phyloP scores from a whole-genome alignment of 2,888 invertebrate genomes.

The Drosophila nr. perissopoda region DNA sequence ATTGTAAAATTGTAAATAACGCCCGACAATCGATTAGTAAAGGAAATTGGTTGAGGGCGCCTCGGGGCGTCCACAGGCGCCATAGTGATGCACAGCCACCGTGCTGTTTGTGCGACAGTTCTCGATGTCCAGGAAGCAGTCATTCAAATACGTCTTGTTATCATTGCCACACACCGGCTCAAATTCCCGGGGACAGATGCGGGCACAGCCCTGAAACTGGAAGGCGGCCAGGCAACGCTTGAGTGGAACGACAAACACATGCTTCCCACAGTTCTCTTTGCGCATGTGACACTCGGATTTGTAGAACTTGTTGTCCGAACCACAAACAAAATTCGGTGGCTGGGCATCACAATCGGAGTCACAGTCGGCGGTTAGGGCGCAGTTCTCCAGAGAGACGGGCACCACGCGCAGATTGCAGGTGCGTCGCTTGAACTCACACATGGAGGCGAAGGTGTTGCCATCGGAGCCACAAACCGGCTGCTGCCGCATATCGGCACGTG shows the following conservation, averaged over 20 bases:
- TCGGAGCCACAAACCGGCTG: conserved; percentile 95
- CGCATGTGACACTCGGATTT: conserved; percentile 96
- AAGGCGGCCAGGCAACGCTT: conserved; percentile 94
- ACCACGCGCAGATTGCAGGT: conserved; percentile 96
- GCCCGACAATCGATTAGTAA: conserved; percentile 86
- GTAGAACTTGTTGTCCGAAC: conserved; percentile 95
- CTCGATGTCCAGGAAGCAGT: conserved; percentile 95
- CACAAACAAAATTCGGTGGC: conserved; percentile 92
- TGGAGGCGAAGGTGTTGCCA: conserved; percentile 94
- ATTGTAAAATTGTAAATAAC: conserved; percentile 55
- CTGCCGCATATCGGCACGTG: conserved; percentile 87
- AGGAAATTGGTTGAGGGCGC: conserved; percentile 95
- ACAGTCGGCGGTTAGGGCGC: conserved; percentile 94
- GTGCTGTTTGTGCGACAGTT: conserved; percentile 92
- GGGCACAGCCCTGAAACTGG: conserved; percentile 93
- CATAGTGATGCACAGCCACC: conserved; percentile 92
- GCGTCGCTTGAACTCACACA: conserved; percentile 92
- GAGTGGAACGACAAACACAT: conserved; percentile 95
- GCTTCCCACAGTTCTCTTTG: conserved; percentile 95
- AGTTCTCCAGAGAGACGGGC: conserved; percentile 92
- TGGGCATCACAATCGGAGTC: conserved; percentile 87
- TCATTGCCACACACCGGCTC: conserved; percentile 98
- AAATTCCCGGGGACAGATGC: conserved; percentile 93
- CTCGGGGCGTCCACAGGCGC: conserved; percentile 94
- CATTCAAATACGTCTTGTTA: conserved; percentile 96